phyloP scores from a whole-genome alignment of 2,888 invertebrate species.

The Melanotus villosus region DNA sequence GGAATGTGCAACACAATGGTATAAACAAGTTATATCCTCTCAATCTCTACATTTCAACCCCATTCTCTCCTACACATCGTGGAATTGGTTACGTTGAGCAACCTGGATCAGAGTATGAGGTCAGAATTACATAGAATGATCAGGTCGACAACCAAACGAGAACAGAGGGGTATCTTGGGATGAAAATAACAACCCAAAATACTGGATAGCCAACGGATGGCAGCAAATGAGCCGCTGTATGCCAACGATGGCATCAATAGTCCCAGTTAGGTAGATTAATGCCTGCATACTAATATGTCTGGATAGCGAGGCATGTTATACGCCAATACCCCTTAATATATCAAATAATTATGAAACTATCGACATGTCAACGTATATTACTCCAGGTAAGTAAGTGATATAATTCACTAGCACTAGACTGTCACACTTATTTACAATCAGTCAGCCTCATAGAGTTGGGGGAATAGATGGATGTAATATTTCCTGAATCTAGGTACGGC shows the following conservation, averaged over 20 bases:
- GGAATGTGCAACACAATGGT: neutral
- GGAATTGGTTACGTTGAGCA: constrained; percentile 1
- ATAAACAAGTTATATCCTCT: neutral
- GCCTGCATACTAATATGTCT: neutral
- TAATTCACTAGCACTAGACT: neutral
- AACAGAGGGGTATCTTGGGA: no score
- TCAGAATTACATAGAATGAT: neutral
- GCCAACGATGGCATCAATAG: constrained; percentile 4
- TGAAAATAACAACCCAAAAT: no score
- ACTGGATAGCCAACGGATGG: neutral
- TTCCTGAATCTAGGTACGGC: no score
- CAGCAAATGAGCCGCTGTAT: neutral
- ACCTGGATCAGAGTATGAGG: constrained; percentile 3
- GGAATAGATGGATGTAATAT: no score
- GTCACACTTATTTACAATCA: neutral
- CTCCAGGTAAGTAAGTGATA: neutral
- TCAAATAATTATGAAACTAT: neutral
- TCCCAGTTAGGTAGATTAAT: neutral
- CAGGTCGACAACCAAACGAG: constrained; percentile 1
- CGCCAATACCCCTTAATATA: neutral
- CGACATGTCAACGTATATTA: neutral
- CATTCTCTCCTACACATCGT: neutral
- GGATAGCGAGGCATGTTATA: neutral
- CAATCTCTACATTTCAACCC: constrained; percentile 5
- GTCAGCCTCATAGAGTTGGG: neutral